Conservation (phyloP, 2,113 vertebrate species). For the Paralichthys olivaceus region DNA sequence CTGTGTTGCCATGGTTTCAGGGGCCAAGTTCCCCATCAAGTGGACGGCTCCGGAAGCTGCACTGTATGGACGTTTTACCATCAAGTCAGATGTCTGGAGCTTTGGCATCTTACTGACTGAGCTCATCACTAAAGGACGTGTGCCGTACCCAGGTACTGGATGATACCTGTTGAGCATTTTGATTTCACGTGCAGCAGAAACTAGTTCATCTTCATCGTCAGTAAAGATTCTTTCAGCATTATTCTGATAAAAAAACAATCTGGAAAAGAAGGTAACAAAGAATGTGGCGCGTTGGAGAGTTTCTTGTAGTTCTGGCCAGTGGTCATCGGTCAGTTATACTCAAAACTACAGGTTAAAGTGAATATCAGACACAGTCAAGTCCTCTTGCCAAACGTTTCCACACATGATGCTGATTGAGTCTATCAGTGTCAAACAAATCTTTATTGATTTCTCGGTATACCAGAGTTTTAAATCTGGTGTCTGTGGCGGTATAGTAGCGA, state of each 20-base stretch:
- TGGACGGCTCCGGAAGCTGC: conserved; percentile 98
- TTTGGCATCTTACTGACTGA: conserved; percentile 96
- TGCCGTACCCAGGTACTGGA: conserved; percentile 95
- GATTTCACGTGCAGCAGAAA: background rate
- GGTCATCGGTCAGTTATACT: too few relatives aligned
- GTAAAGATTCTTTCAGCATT: background rate
- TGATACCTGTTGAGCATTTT: background rate
- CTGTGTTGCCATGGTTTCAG: conserved; percentile 81
- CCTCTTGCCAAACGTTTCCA: too few relatives aligned
- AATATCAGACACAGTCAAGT: too few relatives aligned
- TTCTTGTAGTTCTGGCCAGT: too few relatives aligned
- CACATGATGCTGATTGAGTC: too few relatives aligned
- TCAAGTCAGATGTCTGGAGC: conserved; percentile 99
- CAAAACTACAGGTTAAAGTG: too few relatives aligned
- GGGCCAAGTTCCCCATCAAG: conserved; percentile 98
- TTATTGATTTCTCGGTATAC: too few relatives aligned
- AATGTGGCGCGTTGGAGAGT: too few relatives aligned
- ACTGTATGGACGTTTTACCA: conserved; percentile 93
- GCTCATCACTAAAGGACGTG: conserved; percentile 95
- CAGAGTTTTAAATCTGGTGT: too few relatives aligned
- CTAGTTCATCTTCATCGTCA: background rate
- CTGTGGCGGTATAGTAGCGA: background rate
- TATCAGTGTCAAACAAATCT: too few relatives aligned
- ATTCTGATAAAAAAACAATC: too few relatives aligned
- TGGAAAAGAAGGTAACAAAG: too few relatives aligned